Base-by-base conservation (phyloP, 2,113 vertebrate species). In the Penelope pileata region DNA sequence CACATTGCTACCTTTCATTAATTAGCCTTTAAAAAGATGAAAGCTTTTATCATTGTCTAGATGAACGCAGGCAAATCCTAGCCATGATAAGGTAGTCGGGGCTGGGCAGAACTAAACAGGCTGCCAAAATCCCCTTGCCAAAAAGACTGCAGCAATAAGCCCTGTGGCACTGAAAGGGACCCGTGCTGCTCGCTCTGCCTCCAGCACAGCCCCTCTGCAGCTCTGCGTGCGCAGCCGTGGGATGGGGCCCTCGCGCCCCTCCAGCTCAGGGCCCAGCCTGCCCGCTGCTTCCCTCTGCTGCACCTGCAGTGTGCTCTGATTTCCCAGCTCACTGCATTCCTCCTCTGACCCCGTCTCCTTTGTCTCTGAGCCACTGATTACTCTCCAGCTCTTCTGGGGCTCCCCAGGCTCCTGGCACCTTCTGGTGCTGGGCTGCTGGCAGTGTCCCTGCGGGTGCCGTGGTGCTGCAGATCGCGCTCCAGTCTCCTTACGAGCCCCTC, bases 101-200 rank as follows among this genome's bases (percentile, higher is more conserved):
- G 4, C 54, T 7, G 63, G 32, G 9, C 42, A 12, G 23, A 58
- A 4, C 38, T 24, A 7, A 18, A 45, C 4, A 22, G n/a, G 26
- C 29, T n/a, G 51, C 12, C 7, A 51, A 26, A 43, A 7, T 16
- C 24, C 19, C 38, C 22, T 11, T 42, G 34, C 40, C 36, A 4
- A 21, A 22, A 17, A 0, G 17, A 9, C 6, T 0, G 1, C 40
- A 21, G 53, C 2, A 24, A 10, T 2, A 10, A 80, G 47, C 59
- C 10, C 16, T 2, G 2, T 3, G 2, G 58, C 21, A 6, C 1
- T 10, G 2, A 3, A 12, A 7, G 3, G 4, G 56, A 14, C 5
- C 17, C 10, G 19, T 1, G 3, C 1, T 1, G 1, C 19, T 23
- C 6, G 0, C 34, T 16, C 8, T 3, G 18, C 16, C 29, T 3